Conservation (phyloP, 2,797 vertebrate species). For the Chloroceryle amazona region DNA sequence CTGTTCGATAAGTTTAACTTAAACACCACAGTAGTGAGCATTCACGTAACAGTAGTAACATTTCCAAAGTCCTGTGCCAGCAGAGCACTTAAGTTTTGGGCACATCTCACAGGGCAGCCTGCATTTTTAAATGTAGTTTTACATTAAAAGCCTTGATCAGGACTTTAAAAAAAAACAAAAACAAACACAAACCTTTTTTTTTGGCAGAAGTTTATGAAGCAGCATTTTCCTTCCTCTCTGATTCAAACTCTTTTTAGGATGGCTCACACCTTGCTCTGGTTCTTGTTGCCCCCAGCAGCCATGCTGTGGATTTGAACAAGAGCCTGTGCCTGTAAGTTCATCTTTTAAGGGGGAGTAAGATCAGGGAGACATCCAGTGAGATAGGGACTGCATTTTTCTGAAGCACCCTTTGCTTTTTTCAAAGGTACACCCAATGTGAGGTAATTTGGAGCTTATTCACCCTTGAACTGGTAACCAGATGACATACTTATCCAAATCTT, state of each 20-base stretch:
- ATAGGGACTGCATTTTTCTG: neutral
- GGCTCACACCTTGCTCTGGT: neutral
- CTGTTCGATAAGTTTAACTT: slow-evolving; percentile 40
- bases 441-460: neutral
- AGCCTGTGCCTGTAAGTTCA: rapidly evolving
- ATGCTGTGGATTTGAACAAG: neutral
- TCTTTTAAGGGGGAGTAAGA: neutral
- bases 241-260: neutral
- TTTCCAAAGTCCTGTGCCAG: neutral
- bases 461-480: rapidly evolving
- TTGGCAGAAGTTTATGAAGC: neutral
- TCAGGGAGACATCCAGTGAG: neutral
- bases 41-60: rapidly evolving
- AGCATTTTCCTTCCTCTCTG: neutral
- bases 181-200: neutral
- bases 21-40: rapidly evolving
- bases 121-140: neutral
- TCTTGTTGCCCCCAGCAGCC: neutral
- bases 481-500: neutral
- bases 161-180: neutral
- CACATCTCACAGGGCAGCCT: neutral
- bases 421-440: neutral
- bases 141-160: neutral
- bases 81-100: neutral
- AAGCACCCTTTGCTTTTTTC: neutral